Evolutionary conservation across 2,888 invertebrate species (phyloP).

Genomic region (Drosophila mimica): DNA sequence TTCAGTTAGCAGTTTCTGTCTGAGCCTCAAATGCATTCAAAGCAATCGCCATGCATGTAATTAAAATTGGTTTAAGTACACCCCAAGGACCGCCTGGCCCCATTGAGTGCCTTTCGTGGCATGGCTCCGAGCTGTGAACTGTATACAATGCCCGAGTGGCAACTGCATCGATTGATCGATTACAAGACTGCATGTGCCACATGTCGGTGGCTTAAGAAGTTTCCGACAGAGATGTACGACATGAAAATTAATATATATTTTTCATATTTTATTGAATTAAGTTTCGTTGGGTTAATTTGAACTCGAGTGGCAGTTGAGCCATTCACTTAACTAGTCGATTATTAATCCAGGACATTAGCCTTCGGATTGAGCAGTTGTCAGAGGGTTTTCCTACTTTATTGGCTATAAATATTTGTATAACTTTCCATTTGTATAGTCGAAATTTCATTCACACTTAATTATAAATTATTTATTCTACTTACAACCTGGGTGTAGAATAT

Average conservation of each 20-base stretch:
- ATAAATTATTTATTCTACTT: not conserved
- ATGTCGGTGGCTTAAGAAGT: constrained; percentile 20
- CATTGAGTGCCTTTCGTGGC: constrained; percentile 7
- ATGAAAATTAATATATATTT: not conserved
- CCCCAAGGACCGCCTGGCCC: constrained; percentile 25
- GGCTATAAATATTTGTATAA: not conserved
- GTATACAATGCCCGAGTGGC: constrained; percentile 30
- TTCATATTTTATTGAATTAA: no score
- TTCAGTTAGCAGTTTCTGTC: constrained; percentile 8
- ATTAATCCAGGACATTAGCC: not conserved
- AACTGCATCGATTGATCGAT: constrained; percentile 40
- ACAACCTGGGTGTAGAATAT: not conserved
- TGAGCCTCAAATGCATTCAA: constrained; percentile 44
- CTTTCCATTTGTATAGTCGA: not conserved
- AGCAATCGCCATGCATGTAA: constrained; percentile 72
- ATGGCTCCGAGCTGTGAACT: constrained; percentile 21
- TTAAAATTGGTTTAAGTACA: constrained; percentile 72
- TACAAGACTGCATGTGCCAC: constrained; percentile 21
- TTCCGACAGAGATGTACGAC: not conserved
- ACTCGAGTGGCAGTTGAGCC: not conserved
- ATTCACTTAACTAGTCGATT: not conserved
- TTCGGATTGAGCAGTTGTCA: not conserved
- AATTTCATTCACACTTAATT: not conserved
- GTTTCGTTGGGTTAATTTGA: not conserved
- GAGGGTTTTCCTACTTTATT: not conserved